A percentile compares a stretch with the other conserved stretches of the same genome.
Evolutionary conservation across 2,888 invertebrate species (phyloP).

Genomic region (Trachelus iudaicus): DNA sequence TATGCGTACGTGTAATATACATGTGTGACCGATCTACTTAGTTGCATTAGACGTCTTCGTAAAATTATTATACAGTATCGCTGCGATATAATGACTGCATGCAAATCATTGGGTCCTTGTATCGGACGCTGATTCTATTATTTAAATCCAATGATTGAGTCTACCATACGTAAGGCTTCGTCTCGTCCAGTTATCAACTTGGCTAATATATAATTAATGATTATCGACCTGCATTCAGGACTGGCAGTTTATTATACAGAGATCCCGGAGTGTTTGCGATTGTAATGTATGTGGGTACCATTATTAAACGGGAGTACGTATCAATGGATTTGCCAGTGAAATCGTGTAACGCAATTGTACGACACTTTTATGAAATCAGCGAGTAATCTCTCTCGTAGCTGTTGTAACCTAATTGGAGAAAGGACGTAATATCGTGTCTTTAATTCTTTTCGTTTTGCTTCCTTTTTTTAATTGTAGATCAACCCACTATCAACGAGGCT

Average conservation of each 20-base stretch:
- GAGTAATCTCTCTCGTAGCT: neutral
- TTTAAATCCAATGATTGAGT: neutral
- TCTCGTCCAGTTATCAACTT: neutral
- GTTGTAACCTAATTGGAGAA: neutral
- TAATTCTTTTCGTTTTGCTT: neutral
- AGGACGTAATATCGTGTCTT: neutral
- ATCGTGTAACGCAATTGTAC: slow-evolving; percentile 19
- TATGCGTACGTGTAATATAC: neutral
- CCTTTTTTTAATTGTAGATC: slow-evolving; percentile 73
- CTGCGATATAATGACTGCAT: neutral
- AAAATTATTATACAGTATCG: neutral
- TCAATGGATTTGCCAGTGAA: slow-evolving; percentile 51
- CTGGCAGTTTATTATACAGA: slow-evolving; percentile 43
- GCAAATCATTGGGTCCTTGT: neutral
- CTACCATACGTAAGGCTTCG: neutral
- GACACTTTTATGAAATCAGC: neutral
- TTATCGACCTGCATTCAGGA: slow-evolving; percentile 16
- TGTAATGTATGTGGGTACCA: slow-evolving; percentile 39
- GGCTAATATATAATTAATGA: neutral
- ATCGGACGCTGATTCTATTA: neutral
- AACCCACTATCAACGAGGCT: slow-evolving; percentile 93
- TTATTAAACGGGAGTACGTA: slow-evolving; percentile 34
- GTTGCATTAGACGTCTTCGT: neutral
- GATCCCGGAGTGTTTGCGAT: slow-evolving; percentile 40
- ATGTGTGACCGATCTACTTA: neutral